These are phyloP conservation scores for Myripristis jacobus DNA, from an alignment of 2,797 vertebrate species.

Conservation along the genomic window DNA sequence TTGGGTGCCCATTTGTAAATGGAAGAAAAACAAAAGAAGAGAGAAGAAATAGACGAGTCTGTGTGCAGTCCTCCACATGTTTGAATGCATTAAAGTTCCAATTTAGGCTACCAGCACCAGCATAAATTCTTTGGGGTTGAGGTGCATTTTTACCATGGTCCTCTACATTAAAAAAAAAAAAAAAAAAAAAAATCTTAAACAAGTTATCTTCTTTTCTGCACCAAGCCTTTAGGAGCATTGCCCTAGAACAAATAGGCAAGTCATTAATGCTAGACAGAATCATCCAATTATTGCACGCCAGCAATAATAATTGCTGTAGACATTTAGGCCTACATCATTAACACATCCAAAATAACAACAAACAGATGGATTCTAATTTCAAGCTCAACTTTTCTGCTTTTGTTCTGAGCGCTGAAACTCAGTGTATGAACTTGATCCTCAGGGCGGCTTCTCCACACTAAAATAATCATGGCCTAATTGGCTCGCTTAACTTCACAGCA, in stretches of 20 bases:
- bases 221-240: constrained; percentile 42
- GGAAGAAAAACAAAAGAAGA: too few relatives aligned
- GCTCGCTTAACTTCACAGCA: constrained; percentile 81
- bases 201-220: constrained; percentile 12
- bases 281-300: constrained; percentile 58
- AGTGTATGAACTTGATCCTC: constrained; percentile 69
- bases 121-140: too few relatives aligned
- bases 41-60: too few relatives aligned
- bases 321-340: constrained; percentile 72
- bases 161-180: too few relatives aligned
- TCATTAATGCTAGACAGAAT: constrained; percentile 61
- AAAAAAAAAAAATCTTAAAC: constrained; percentile 8
- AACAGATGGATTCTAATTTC: constrained; percentile 72
- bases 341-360: constrained; percentile 72
- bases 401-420: constrained; percentile 59
- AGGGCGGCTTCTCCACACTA: constrained; percentile 62
- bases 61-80: too few relatives aligned
- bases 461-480: constrained; percentile 82
- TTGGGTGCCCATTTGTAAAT: too few relatives aligned
- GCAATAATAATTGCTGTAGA: constrained; percentile 65
- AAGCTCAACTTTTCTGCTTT: constrained; percentile 70
- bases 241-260: constrained; percentile 55
- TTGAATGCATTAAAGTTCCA: too few relatives aligned
- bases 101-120: too few relatives aligned
- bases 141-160: too few relatives aligned